Evolutionary conservation across 2,888 invertebrate species (phyloP).

Genomic region (Himalopsyche japonica): DNA sequence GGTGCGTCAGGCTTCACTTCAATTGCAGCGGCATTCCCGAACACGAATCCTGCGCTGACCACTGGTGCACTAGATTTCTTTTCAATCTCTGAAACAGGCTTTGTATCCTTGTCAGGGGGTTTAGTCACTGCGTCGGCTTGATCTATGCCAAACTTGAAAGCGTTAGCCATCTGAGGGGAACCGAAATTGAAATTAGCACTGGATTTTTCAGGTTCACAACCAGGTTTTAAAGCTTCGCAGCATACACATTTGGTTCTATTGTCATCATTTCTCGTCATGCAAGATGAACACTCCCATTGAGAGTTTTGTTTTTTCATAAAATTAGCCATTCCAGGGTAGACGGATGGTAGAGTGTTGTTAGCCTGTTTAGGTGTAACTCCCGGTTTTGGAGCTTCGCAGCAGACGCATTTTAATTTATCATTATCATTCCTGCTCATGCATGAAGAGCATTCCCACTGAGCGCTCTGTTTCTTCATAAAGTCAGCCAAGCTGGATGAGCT

Average conservation of each 20-base stretch:
- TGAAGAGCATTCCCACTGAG: conserved; percentile 66
- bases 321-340: conserved; percentile 22
- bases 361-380: conserved; percentile 31
- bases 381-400: conserved; percentile 57
- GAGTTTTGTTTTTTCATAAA: conserved; percentile 44
- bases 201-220: conserved; percentile 42
- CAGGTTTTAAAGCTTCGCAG: conserved; percentile 61
- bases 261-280: conserved; percentile 62
- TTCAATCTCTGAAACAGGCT: conserved; percentile 47
- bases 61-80: conserved; percentile 47
- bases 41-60: conserved; percentile 47
- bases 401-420: conserved; percentile 54
- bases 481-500: conserved; percentile 34
- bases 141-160: conserved; percentile 58
- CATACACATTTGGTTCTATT: conserved; percentile 58
- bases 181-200: conserved; percentile 39
- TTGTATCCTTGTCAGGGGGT: neutral
- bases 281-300: conserved; percentile 65
- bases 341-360: neutral
- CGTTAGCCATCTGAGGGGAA: conserved; percentile 42
- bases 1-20: conserved; percentile 4
- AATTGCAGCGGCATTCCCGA: conserved; percentile 44
- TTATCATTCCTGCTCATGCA: conserved; percentile 65
- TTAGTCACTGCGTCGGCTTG: conserved; percentile 44
- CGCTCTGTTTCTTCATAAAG: conserved; percentile 33